phyloP scores from a whole-genome alignment of 2,888 invertebrate species.

The Drosophila melanosoma region DNA sequence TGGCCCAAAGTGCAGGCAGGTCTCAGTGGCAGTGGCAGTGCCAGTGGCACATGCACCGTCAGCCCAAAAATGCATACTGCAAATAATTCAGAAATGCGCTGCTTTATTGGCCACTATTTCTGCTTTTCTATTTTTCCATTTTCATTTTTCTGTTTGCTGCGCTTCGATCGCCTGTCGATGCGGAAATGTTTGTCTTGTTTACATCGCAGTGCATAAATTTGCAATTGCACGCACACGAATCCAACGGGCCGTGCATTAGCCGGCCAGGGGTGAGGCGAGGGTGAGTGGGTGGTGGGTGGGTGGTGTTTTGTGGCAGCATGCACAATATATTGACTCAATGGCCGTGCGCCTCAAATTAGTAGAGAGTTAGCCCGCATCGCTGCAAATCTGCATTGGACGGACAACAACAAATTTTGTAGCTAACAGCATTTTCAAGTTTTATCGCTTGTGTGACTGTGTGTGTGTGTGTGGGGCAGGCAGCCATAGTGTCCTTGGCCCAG shows the following conservation, averaged over 20 bases:
- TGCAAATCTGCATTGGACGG: constrained; percentile 63
- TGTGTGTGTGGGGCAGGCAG: constrained; percentile 4
- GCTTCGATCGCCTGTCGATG: constrained; percentile 39
- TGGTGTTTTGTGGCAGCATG: constrained; percentile 7
- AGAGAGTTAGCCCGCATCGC: constrained; percentile 19
- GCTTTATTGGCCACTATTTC: constrained; percentile 37
- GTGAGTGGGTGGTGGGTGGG: neutral
- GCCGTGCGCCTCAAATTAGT: constrained; percentile 69
- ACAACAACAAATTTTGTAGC: constrained; percentile 80
- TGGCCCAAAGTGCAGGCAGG: neutral
- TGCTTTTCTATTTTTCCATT: constrained; percentile 12
- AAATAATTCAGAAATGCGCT: constrained; percentile 74
- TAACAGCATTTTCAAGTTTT: constrained; percentile 81
- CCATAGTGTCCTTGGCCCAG: constrained; percentile 74
- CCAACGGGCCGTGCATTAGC: constrained; percentile 53
- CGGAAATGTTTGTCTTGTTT: constrained; percentile 80
- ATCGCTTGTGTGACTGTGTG: constrained; percentile 53
- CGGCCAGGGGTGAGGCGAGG: neutral
- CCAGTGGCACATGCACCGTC: constrained; percentile 27
- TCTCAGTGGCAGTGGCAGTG: constrained; percentile 1
- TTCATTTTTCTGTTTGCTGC: neutral
- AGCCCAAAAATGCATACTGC: constrained; percentile 70
- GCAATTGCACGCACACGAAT: constrained; percentile 75
- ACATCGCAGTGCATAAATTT: constrained; percentile 80
- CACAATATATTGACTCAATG: constrained; percentile 59